Percentiles rank a stretch among this genome's conserved stretches.
Evolutionary conservation across 2,113 vertebrate species (phyloP).

Genomic region (Mesocricetus auratus): DNA sequence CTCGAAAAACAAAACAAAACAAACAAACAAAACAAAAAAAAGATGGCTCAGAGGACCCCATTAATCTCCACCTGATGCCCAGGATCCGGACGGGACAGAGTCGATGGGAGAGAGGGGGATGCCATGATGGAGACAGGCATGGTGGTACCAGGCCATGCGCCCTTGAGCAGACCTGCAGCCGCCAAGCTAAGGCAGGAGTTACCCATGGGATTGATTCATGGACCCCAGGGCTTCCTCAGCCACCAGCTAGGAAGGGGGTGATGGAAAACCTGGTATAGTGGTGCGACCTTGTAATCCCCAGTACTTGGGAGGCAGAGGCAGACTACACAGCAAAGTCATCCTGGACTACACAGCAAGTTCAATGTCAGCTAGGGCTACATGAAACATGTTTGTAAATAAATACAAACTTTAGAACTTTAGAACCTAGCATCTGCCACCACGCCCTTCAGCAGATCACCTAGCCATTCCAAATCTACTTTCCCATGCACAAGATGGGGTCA

Average conservation of each 20-base stretch:
- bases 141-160: accelerated
- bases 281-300: background rate
- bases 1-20: background rate
- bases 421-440: background rate
- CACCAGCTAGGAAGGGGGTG: background rate
- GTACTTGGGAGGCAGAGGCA: background rate
- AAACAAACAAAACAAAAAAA: background rate
- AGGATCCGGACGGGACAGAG: background rate
- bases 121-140: accelerated
- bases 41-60: background rate
- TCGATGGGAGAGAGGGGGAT: background rate
- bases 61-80: background rate
- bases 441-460: background rate
- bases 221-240: background rate
- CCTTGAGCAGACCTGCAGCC: background rate
- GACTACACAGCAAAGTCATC: background rate
- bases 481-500: background rate
- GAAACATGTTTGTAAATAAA: background rate
- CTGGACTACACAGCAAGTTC: background rate
- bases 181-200: background rate
- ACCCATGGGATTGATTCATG: accelerated
- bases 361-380: background rate
- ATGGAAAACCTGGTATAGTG: background rate
- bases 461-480: background rate
- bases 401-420: background rate